These are phyloP conservation scores for Drosophila diplacantha DNA, from an alignment of 2,888 invertebrate genomes.

Conservation along the genomic window DNA sequence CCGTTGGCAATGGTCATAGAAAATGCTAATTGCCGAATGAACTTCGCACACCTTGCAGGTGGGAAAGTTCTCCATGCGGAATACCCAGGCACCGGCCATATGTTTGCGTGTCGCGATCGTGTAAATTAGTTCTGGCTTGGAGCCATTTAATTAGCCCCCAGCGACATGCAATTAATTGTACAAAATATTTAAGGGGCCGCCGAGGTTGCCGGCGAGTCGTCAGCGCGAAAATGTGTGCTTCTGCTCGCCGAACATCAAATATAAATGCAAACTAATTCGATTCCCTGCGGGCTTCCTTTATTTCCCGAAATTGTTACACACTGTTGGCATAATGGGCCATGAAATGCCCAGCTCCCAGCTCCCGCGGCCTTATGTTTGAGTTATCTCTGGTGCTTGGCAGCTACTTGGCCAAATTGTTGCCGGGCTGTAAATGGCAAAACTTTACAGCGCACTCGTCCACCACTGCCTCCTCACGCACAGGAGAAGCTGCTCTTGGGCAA, in stretches of 20 bases:
- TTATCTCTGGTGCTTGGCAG: conserved; percentile 49
- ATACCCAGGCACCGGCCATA: not conserved
- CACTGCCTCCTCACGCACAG: conserved; percentile 10
- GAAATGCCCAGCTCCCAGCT: conserved; percentile 37
- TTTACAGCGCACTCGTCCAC: conserved; percentile 35
- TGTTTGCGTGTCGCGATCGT: conserved; percentile 30
- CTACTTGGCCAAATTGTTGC: conserved; percentile 68
- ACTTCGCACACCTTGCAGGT: conserved; percentile 38
- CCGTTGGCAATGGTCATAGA: conserved; percentile 25
- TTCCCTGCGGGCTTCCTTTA: conserved; percentile 36
- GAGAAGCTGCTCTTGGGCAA: conserved; percentile 30
- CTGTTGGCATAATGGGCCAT: conserved; percentile 64
- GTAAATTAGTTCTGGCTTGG: conserved; percentile 9
- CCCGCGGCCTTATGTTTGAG: conserved; percentile 38
- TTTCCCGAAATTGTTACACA: conserved; percentile 51
- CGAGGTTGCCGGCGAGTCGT: conserved; percentile 7
- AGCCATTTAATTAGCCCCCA: conserved; percentile 25
- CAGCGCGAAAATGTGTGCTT: conserved; percentile 15
- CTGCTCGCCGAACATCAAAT: conserved; percentile 33
- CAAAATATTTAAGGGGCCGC: conserved; percentile 17
- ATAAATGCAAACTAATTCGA: conserved; percentile 56
- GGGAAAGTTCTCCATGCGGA: conserved; percentile 9
- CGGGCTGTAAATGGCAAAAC: conserved; percentile 52
- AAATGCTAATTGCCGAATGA: conserved; percentile 32
- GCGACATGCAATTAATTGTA: conserved; percentile 25